Base-by-base conservation (phyloP, 2,888 invertebrate species). In the Gonocerus acuteangulatus region DNA sequence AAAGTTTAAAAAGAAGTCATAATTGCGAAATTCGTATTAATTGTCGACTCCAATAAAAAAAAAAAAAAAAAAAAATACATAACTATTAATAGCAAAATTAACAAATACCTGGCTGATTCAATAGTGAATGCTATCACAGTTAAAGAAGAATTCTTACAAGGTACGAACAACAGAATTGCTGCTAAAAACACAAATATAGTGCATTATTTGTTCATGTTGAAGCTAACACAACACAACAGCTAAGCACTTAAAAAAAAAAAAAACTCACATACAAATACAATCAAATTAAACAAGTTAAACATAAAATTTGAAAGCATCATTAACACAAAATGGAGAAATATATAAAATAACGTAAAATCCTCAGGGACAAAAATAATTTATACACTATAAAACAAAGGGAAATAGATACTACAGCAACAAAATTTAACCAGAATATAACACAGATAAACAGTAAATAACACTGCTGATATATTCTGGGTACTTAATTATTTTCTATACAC, bases 51-150 rank as follows among this genome's bases (percentile, higher is more conserved):
- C 47, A 16, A 57, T 57, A 18, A 19, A 45, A 45, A 57, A 45
- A 56, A 23, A 23, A 42, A 57, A 52, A 54, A 54, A 34, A 34
- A 34, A 16, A 51, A 15, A 16, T 47, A 56, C 44, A 58, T 48
- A 58, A 58, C 32, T 47, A 58, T 48, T 45, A 48, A 58, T 39
- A 59, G 48, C n/a, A 48, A 48, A 59, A 59, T 59, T 36, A 59
- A 59, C 59, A 48, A 58, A 48, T 48, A 59, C 36, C 22, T 23
- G 23, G 48, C 21, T 21, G 39, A 48, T 48, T 48, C 23, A 52
- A 57, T 45, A 61, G 61, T 61, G 61, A 61, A 65, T 63, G 62
- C 65, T 65, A 65, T 65, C 65, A 65, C 65, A 65, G 65, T 65
- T 65, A 57, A 63, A 65, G 60, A 62, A 56, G 54, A 62, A 58